Conservation (phyloP, 2,113 vertebrate genomes). For the Microtus montanus region DNA sequence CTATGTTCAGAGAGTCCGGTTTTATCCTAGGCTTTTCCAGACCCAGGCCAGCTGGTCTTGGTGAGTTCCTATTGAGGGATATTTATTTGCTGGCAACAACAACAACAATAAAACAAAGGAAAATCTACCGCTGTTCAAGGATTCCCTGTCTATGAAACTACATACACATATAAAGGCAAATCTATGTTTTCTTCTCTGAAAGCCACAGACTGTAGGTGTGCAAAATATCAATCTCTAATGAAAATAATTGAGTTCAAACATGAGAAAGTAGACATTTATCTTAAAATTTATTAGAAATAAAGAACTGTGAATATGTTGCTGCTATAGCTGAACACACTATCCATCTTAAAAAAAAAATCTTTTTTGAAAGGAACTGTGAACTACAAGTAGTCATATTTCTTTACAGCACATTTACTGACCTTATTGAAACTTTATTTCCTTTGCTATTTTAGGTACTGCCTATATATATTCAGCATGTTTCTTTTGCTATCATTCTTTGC, state of each 20-base stretch:
- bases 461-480: slow-evolving; percentile 13
- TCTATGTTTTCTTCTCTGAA: no score
- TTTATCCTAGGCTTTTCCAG: no score
- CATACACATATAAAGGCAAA: neutral
- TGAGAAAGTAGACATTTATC: neutral
- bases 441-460: neutral
- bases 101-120: slow-evolving; percentile 1
- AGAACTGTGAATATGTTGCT: slow-evolving; percentile 54
- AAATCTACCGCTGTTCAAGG: neutral
- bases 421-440: slow-evolving; percentile 11
- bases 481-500: slow-evolving; percentile 42
- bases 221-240: neutral
- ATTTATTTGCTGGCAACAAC: neutral
- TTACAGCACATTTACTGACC: slow-evolving; percentile 32
- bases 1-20: no score
- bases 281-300: slow-evolving; percentile 49
- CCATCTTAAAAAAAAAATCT: slow-evolving; percentile 21
- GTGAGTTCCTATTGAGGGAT: no score
- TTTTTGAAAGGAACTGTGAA: slow-evolving; percentile 24
- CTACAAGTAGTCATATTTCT: neutral
- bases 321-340: slow-evolving; percentile 1
- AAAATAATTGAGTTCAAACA: slow-evolving; percentile 60
- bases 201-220: neutral
- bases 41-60: no score
- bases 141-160: slow-evolving; percentile 49